Evolutionary conservation across 2,113 vertebrate genomes (phyloP).

Genomic region (Poecilia latipinna): DNA sequence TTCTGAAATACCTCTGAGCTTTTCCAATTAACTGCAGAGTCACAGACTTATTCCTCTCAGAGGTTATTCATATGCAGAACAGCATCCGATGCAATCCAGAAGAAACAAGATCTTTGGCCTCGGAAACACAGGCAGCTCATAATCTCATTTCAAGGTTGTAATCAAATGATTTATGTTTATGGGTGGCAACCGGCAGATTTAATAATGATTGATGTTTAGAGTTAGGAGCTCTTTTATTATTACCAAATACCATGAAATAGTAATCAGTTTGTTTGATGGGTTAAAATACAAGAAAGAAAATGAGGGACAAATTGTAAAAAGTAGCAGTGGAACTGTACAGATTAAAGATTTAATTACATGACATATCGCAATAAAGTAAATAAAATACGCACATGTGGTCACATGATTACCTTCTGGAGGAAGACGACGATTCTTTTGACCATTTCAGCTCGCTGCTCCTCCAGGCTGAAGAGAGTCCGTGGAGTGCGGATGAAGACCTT

Average conservation of each 20-base stretch:
- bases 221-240: conserved; percentile 2
- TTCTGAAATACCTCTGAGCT: conserved; percentile 24
- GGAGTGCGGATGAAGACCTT: conserved; percentile 97
- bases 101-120: not conserved
- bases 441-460: conserved; percentile 92
- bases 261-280: not conserved
- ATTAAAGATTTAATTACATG: not conserved
- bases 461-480: conserved; percentile 91
- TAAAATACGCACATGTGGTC: not conserved
- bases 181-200: not conserved
- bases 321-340: too few relatives aligned
- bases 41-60: conserved; percentile 14
- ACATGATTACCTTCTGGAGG: conserved; percentile 91
- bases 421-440: conserved; percentile 93
- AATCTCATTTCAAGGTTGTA: conserved; percentile 6
- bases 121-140: not conserved
- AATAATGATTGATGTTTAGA: conserved; percentile 16
- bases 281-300: not conserved
- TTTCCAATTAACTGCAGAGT: conserved; percentile 14
- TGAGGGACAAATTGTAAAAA: not conserved
- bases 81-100: conserved; percentile 19
- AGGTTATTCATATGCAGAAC: conserved; percentile 42
- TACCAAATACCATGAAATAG: conserved; percentile 1
- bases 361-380: not conserved
- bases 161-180: conserved; percentile 23